Base-by-base conservation (phyloP, 2,888 invertebrate genomes). In the Apodemia hepburni region DNA sequence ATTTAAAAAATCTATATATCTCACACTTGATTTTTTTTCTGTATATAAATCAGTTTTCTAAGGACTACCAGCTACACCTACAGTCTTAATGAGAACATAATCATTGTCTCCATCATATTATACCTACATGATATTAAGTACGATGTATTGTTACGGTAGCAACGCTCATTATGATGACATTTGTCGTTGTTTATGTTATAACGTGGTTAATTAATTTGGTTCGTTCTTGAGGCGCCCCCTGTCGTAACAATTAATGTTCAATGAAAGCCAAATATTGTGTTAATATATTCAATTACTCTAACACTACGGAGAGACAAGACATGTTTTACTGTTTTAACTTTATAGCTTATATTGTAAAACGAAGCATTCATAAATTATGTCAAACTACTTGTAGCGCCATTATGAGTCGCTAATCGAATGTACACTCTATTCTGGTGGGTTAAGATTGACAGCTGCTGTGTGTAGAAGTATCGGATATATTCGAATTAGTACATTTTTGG, bases 311-410 rank as follows among this genome's bases (percentile, higher is more conserved):
- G 51, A 51, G 54, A 54, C 27, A 54, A 29, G 27, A 54, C 29
- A 54, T 29, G 29, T 54, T 54, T 51, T 27, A 54, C 45, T 54
- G 51, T 51, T 54, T 54, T 54, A 6, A 54, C 54, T 54, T 54
- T 27, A 45, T 45, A 45, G 45, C 15, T n/a, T 45, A 29, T 15
- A 54, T 29, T 54, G 54, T 54, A n/a, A 22, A 54, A 27, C 54
- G 4, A 2, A 15, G 54, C 15, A 57, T 27, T 57, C 27, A 29
- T 57, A 57, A 57, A 57, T 57, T 29, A 57, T 57, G 54, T 57
- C 54, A 54, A 54, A 27, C 54, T 54, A 54, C 27, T 54, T 12
- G 15, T 27, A 27, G 18, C 27, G 12, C 12, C 27, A 15, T 54
- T 27, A 15, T 12, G 12, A 6, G 15, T 6, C 3, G 27, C 11